Base-by-base conservation (phyloP, 2,797 vertebrate species). In the Diplodus puntazzo region DNA sequence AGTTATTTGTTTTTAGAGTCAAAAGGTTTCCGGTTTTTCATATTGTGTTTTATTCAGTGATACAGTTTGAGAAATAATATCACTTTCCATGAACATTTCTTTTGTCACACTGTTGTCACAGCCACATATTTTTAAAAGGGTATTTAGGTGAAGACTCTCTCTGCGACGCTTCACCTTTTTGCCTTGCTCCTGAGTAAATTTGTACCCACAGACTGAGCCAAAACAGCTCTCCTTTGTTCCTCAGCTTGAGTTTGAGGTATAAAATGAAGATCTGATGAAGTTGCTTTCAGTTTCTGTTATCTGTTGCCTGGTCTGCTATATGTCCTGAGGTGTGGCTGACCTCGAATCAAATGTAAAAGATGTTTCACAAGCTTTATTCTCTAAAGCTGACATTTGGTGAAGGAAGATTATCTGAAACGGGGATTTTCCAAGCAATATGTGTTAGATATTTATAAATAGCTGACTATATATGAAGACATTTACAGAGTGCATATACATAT, bases 211-310 rank as follows among this genome's bases (percentile, higher is more conserved):
- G 50, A 74, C 39, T 45, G 27, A 43, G 21, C 7, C 2, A 57
- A n/a, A 1, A 8, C 5, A 50, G 11, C 27, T 27, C 2, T 46
- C 8, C 62, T 2, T 53, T n/a, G 12, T 53, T 3, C 17, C 8
- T 14, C 25, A 52, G 12, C 27, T 46, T 45, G 13, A 17, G 48
- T 59, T 34, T 60, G 21, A 50, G 1, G 14, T 5, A 20, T 58
- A 14, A 20, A 54, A 69, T 27, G 11, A 14, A 61, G 69, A 65
- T 14, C 25, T 49, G 64, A 11, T 63, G 1, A 27, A 50, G 13
- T 17, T 78, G 43, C 46, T 72, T 79, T 69, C 20, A 59, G 46
- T 79, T 61, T 73, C 14, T n/a, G 59, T 21, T 65, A 43, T 53
- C 27, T 67, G 50, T 57, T 27, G 13, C 53, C 43, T 50, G 23